phyloP scores from a whole-genome alignment of 1,140 invertebrate genomes.

The Lepidurus apus region DNA sequence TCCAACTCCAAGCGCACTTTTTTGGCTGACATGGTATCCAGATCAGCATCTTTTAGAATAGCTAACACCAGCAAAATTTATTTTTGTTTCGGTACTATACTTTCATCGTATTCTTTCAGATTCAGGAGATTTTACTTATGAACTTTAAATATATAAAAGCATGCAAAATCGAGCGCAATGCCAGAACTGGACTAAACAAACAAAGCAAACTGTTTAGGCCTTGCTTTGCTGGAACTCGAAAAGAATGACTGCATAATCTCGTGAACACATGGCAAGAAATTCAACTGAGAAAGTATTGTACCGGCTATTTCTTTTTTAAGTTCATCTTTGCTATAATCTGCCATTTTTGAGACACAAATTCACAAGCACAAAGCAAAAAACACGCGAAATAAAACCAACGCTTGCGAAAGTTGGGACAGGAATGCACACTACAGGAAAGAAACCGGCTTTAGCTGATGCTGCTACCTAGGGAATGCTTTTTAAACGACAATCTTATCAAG shows the following conservation, averaged over 20 bases:
- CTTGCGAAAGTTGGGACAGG: slow-evolving; percentile 14
- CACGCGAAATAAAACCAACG: background rate
- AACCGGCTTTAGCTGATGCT: background rate
- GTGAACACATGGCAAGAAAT: background rate
- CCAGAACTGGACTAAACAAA: slow-evolving; percentile 11
- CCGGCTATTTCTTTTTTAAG: slow-evolving; percentile 64
- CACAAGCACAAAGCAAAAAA: slow-evolving; percentile 10
- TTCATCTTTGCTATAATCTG: slow-evolving; percentile 61
- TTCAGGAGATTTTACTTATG: slow-evolving; percentile 29
- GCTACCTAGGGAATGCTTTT: background rate
- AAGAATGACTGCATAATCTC: no score
- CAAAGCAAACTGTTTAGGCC: background rate
- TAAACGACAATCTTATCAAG: background rate
- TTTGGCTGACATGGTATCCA: slow-evolving; percentile 76
- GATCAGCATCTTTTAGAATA: slow-evolving; percentile 79
- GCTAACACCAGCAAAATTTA: slow-evolving; percentile 51
- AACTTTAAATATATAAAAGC: slow-evolving; percentile 23
- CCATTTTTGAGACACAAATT: slow-evolving; percentile 47
- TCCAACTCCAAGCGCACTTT: slow-evolving; percentile 84
- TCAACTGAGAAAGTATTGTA: slow-evolving; percentile 46
- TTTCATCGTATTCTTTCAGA: background rate
- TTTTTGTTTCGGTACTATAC: slow-evolving; percentile 26
- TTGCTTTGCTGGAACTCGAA: no score
- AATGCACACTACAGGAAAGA: background rate
- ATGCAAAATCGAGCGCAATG: slow-evolving; percentile 31